Conservation (phyloP, 2,797 vertebrate species). For the Gallinago solitaria region DNA sequence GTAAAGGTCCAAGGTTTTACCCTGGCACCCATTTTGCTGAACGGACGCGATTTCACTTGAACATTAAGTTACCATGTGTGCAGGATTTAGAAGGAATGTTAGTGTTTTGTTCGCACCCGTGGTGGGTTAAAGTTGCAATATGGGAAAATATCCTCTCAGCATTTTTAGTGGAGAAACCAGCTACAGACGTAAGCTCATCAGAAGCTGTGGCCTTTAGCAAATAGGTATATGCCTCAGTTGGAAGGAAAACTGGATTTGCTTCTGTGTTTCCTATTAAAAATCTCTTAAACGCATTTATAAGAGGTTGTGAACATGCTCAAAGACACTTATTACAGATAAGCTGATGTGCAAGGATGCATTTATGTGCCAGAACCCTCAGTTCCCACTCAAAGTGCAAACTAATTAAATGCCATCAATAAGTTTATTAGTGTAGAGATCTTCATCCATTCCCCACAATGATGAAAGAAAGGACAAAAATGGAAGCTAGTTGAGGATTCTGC, state of each 20-base stretch:
- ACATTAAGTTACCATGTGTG: background rate
- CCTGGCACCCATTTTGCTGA: background rate
- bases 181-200: background rate
- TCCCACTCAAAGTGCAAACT: background rate
- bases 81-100: background rate
- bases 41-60: background rate
- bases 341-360: background rate
- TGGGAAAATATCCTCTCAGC: background rate
- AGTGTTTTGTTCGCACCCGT: background rate
- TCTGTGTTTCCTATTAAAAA: background rate
- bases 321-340: background rate
- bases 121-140: background rate
- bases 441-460: fast-evolving
- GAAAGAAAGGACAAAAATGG: background rate
- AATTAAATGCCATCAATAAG: background rate
- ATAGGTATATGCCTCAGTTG: background rate
- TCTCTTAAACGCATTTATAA: background rate
- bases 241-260: background rate
- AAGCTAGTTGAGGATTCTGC: background rate
- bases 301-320: background rate
- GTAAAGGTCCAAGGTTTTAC: background rate
- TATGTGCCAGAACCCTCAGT: background rate
- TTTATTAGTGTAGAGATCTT: background rate
- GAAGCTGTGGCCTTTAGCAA: background rate
- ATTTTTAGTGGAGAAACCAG: background rate